A percentile compares a stretch with the other conserved stretches of the same genome.
These are phyloP conservation scores for Sebastolobus altivelis DNA, from an alignment of 2,797 vertebrate genomes.

Conservation along the genomic window DNA sequence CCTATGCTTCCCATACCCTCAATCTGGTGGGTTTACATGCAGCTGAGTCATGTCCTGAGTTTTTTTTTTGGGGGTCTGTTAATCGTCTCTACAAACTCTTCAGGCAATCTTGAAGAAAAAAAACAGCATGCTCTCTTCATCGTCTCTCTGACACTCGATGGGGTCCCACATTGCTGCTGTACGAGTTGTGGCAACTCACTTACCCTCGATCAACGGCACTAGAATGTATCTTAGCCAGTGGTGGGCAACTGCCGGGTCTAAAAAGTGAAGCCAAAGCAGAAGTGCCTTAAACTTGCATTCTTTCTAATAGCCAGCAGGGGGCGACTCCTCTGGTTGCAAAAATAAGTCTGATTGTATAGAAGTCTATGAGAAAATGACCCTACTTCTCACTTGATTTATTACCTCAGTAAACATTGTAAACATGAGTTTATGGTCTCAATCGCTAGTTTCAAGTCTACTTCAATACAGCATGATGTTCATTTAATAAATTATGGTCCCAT, in stretches of 20 bases:
- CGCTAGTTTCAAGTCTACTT: no score
- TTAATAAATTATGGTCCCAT: no score
- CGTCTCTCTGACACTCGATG: accelerated
- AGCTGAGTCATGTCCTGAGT: background rate
- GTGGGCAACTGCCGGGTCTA: accelerated
- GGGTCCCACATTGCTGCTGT: background rate
- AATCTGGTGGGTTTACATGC: background rate
- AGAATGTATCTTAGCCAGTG: background rate
- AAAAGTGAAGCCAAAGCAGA: no score
- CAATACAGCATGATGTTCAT: no score
- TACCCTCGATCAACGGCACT: background rate
- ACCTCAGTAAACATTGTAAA: no score
- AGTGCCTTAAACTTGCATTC: accelerated
- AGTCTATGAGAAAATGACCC: no score
- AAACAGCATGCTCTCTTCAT: background rate
- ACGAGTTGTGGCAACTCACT: background rate
- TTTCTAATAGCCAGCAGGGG: no score
- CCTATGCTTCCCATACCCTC: background rate
- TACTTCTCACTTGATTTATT: accelerated
- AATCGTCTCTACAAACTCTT: background rate
- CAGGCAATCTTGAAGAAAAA: background rate
- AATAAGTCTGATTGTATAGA: accelerated
- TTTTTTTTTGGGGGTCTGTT: no score
- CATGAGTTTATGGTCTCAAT: no score
- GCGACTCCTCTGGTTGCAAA: no score